Evolutionary conservation across 2,797 vertebrate species (phyloP).

Genomic region (Acanthis flammea): DNA sequence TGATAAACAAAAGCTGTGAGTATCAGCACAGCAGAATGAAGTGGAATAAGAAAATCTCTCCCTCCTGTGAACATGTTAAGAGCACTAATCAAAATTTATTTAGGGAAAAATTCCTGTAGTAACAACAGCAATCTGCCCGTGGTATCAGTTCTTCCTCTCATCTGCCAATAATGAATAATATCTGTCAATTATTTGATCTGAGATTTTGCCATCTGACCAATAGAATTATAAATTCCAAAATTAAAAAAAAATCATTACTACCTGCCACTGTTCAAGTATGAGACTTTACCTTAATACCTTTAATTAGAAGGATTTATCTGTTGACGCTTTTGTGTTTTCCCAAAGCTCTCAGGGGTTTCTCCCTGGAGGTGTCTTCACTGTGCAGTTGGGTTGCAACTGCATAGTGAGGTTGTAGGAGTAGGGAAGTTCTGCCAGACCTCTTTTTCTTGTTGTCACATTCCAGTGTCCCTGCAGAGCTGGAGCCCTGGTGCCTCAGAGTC

Average conservation of each 20-base stretch:
- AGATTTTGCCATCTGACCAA: neutral
- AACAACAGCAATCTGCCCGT: neutral
- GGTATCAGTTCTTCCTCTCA: neutral
- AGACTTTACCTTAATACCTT: neutral
- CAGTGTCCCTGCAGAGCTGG: neutral
- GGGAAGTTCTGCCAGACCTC: too few relatives aligned
- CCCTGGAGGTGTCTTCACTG: neutral
- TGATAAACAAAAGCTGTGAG: slow-evolving; percentile 41
- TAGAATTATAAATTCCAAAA: neutral
- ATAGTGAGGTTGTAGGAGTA: neutral
- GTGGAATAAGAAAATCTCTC: neutral
- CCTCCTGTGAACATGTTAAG: neutral
- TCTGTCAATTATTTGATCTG: neutral
- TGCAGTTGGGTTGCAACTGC: neutral
- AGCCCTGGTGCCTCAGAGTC: neutral
- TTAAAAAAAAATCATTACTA: neutral
- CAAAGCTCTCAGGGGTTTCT: neutral
- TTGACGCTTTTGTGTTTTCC: neutral
- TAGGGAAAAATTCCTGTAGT: neutral
- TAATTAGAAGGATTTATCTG: neutral
- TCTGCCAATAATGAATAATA: neutral
- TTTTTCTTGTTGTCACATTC: neutral
- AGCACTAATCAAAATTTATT: neutral
- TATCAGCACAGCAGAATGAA: neutral
- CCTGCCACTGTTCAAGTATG: neutral